Conservation (phyloP, 23 tunicate genomes). For the Oikopleura vanhoeffeni region DNA sequence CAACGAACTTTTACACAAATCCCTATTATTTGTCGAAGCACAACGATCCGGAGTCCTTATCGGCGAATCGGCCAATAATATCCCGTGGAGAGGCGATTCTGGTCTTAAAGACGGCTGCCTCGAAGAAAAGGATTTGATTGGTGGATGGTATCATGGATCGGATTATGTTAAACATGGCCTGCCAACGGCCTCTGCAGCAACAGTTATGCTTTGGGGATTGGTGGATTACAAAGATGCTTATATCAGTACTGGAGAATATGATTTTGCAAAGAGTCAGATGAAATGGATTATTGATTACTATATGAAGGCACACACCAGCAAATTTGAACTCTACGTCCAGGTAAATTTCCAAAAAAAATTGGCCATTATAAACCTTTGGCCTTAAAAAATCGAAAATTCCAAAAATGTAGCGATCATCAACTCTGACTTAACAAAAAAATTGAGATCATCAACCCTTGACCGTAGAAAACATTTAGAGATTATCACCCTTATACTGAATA, state of each 20-base stretch:
- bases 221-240: conserved; percentile 15
- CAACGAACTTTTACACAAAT: background rate
- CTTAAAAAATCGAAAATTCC: background rate
- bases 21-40: background rate
- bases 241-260: background rate
- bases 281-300: conserved; percentile 11
- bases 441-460: background rate
- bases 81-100: conserved; percentile 11
- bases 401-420: background rate
- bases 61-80: too few relatives aligned
- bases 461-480: too few relatives aligned
- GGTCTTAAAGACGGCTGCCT: conserved; percentile 2
- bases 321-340: conserved; percentile 12
- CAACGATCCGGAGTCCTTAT: conserved; percentile 12
- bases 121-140: background rate
- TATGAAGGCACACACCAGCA: conserved; percentile 12
- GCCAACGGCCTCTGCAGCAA: conserved; percentile 11
- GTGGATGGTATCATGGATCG: conserved; percentile 1
- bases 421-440: background rate
- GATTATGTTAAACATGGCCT: background rate
- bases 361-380: background rate
- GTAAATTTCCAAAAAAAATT: too few relatives aligned
- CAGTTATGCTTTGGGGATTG: background rate
- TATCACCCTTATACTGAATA: too few relatives aligned
- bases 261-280: background rate